These are phyloP conservation scores for Brachionus sp. DNA, from an alignment of 1,140 invertebrate species.

Conservation along the genomic window DNA sequence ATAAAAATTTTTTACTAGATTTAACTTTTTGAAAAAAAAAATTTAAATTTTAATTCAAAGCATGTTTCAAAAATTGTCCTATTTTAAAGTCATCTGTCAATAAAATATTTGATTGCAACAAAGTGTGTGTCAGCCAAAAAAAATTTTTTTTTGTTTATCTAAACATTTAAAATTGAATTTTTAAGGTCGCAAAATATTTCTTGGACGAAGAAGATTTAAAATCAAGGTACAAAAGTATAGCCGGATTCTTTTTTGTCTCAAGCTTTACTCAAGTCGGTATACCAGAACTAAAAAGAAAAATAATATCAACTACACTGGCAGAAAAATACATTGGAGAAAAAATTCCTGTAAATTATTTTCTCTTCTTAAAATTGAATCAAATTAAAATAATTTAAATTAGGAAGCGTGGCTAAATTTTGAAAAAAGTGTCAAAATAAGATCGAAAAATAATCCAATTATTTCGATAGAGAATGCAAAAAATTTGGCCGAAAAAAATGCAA, in stretches of 20 bases:
- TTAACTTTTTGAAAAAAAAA: no score
- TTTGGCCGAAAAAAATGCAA: conserved; percentile 15
- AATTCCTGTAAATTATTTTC: conserved; percentile 49
- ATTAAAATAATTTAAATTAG: neutral
- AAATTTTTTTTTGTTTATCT: neutral
- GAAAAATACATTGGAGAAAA: conserved; percentile 50
- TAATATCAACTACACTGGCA: neutral
- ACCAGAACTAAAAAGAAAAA: neutral
- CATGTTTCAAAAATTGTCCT: no score
- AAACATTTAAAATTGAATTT: neutral
- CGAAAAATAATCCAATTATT: neutral
- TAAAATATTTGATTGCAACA: no score
- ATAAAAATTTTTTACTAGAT: no score
- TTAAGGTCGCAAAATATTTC: conserved; percentile 34
- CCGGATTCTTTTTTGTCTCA: conserved; percentile 54
- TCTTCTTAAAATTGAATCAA: neutral
- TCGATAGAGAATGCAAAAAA: neutral
- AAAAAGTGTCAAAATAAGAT: conserved; percentile 34
- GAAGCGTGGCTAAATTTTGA: conserved; percentile 50
- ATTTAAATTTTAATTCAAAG: no score
- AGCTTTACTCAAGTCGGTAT: conserved; percentile 52
- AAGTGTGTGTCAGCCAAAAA: no score
- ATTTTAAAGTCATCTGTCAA: no score
- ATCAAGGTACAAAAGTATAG: conserved; percentile 53
- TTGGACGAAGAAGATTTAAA: conserved; percentile 51